Evolutionary conservation across 2,888 invertebrate genomes (phyloP).

Genomic region (Yponomeuta evonymella): DNA sequence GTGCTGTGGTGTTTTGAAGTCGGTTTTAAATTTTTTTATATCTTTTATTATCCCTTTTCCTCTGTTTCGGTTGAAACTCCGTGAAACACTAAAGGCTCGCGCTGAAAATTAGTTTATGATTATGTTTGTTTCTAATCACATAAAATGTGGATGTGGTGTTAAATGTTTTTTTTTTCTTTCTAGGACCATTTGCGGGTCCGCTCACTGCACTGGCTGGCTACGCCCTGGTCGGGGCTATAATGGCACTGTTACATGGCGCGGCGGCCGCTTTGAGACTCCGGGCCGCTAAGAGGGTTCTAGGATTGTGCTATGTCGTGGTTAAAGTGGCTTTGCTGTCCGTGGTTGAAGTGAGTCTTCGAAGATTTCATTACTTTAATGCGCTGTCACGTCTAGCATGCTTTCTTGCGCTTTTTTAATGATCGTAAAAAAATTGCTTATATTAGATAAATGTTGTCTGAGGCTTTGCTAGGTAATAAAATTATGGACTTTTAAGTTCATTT

Average conservation of each 20-base stretch:
- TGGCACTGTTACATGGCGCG: conserved; percentile 89
- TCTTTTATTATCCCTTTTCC: too few relatives aligned
- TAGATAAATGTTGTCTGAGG: too few relatives aligned
- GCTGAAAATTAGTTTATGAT: too few relatives aligned
- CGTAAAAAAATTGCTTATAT: too few relatives aligned
- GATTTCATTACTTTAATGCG: neutral
- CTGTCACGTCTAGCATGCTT: neutral
- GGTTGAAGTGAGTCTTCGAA: conserved; percentile 84
- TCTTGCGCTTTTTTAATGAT: neutral
- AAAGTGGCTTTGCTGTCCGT: conserved; percentile 95
- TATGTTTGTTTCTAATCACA: too few relatives aligned
- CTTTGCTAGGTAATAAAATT: too few relatives aligned
- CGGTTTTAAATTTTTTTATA: too few relatives aligned
- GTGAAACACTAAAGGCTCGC: too few relatives aligned
- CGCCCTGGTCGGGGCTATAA: conserved; percentile 87
- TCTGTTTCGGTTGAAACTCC: too few relatives aligned
- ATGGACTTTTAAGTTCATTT: too few relatives aligned
- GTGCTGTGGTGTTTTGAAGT: too few relatives aligned
- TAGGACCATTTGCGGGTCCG: conserved; percentile 91
- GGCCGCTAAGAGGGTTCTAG: conserved; percentile 89
- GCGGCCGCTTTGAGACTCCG: conserved; percentile 88
- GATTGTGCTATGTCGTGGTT: conserved; percentile 93
- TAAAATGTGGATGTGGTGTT: too few relatives aligned
- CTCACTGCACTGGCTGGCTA: conserved; percentile 96
- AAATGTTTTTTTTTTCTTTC: neutral